A percentile compares a stretch with the other conserved stretches of the same genome.
Conservation (phyloP, 2,888 invertebrate genomes). For the Eledona agricola region DNA sequence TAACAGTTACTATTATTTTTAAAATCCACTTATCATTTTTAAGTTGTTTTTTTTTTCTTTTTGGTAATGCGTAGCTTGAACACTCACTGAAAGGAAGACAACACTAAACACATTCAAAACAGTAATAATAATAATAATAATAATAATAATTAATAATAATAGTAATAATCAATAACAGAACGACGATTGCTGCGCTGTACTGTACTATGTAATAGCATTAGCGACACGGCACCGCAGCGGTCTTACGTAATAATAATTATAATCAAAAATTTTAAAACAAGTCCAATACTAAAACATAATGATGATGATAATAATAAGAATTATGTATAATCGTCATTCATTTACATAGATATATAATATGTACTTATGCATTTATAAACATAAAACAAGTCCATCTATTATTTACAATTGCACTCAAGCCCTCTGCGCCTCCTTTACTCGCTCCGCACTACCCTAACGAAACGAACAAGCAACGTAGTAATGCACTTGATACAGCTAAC, state of each 20-base stretch:
- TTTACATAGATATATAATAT: slow-evolving; percentile 58
- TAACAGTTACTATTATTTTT: slow-evolving; percentile 61
- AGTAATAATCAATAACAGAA: slow-evolving; percentile 30
- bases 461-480: slow-evolving; percentile 62
- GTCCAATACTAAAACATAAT: slow-evolving; percentile 62
- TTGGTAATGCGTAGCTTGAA: slow-evolving; percentile 64
- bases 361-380: slow-evolving; percentile 68
- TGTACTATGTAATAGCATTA: too few species aligned
- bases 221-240: slow-evolving; percentile 18
- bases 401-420: slow-evolving; percentile 64
- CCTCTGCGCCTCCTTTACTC: slow-evolving; percentile 57
- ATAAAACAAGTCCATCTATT: slow-evolving; percentile 70
- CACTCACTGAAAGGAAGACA: slow-evolving; percentile 63
- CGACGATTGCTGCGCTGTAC: slow-evolving; percentile 26
- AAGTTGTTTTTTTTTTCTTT: slow-evolving; percentile 50
- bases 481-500: slow-evolving; percentile 65
- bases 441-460: slow-evolving; percentile 57
- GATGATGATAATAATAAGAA: too few species aligned
- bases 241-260: slow-evolving; percentile 25
- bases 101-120: slow-evolving; percentile 59
- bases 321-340: slow-evolving; percentile 54
- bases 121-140: slow-evolving; percentile 29
- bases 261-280: slow-evolving; percentile 52
- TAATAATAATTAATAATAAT: too few species aligned
- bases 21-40: slow-evolving; percentile 28